These are phyloP conservation scores for Cyphomyrus discorhynchus DNA, from an alignment of 2,113 vertebrate genomes.

Conservation along the genomic window DNA sequence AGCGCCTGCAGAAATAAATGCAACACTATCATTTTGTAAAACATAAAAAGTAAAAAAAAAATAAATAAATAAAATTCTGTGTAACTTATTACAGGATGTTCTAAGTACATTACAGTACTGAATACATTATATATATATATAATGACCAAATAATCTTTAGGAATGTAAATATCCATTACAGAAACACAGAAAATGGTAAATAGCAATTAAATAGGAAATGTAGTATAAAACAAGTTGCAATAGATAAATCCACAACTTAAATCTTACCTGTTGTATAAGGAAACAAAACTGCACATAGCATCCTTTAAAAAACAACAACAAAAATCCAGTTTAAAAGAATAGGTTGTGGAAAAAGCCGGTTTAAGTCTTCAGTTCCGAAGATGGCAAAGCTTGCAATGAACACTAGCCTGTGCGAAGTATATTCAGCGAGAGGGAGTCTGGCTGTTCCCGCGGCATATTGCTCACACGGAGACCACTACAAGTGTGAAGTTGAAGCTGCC, in stretches of 20 bases:
- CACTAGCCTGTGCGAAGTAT: not conserved
- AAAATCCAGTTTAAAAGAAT: slow-evolving; percentile 11
- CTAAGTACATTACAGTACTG: no score
- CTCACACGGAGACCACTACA: slow-evolving; percentile 2
- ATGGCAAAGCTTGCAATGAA: not conserved
- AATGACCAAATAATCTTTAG: not conserved
- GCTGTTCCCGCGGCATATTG: not conserved
- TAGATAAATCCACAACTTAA: not conserved
- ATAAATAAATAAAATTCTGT: not conserved
- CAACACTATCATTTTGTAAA: not conserved
- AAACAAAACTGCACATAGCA: slow-evolving; percentile 2
- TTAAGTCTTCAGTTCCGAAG: slow-evolving; percentile 9
- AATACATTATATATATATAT: not conserved
- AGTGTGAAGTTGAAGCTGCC: slow-evolving; percentile 21
- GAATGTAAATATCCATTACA: not conserved
- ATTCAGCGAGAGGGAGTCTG: not conserved
- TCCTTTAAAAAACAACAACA: not conserved
- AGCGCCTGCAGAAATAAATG: not conserved
- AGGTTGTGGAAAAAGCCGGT: not conserved
- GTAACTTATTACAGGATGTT: not conserved
- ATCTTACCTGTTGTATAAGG: slow-evolving; percentile 16
- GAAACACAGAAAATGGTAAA: not conserved
- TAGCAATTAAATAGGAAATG: not conserved
- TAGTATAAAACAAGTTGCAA: not conserved
- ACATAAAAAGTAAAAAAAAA: not conserved